These are phyloP conservation scores for Apodemus sylvaticus DNA, from an alignment of 2,113 vertebrate species.

Conservation along the genomic window DNA sequence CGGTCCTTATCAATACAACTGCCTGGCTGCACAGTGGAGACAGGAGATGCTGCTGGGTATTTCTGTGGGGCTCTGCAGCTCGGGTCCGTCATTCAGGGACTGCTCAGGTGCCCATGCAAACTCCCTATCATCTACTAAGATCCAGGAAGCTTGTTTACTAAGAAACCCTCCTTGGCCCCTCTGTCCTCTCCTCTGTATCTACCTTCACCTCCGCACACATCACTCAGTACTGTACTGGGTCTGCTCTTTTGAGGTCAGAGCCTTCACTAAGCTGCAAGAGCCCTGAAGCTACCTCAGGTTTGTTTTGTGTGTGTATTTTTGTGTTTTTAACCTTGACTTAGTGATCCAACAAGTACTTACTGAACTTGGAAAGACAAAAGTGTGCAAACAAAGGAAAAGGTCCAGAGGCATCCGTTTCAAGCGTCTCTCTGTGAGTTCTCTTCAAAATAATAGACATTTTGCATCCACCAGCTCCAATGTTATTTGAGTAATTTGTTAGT, in stretches of 20 bases:
- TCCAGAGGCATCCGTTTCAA: background rate
- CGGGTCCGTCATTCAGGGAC: background rate
- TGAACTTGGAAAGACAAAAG: conserved; percentile 1
- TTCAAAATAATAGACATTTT: background rate
- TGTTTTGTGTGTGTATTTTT: background rate
- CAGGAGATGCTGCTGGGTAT: background rate
- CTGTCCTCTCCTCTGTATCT: background rate
- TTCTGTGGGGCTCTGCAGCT: background rate
- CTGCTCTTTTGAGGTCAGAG: background rate
- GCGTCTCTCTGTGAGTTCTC: background rate
- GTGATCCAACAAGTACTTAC: background rate
- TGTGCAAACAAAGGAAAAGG: background rate
- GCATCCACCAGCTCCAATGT: background rate
- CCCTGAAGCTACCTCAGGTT: background rate
- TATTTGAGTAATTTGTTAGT: background rate
- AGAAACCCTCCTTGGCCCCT: background rate
- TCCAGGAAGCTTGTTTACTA: background rate
- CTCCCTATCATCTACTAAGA: background rate
- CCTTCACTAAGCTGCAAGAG: background rate
- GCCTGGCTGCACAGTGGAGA: background rate
- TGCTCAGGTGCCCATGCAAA: background rate
- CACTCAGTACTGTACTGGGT: background rate
- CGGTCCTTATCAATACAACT: background rate
- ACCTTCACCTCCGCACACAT: too few relatives aligned
- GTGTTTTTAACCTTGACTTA: background rate